Percentiles rank a stretch among this genome's conserved stretches.
phyloP scores from a whole-genome alignment of 2,888 invertebrate species.

The Catocala sponsa region DNA sequence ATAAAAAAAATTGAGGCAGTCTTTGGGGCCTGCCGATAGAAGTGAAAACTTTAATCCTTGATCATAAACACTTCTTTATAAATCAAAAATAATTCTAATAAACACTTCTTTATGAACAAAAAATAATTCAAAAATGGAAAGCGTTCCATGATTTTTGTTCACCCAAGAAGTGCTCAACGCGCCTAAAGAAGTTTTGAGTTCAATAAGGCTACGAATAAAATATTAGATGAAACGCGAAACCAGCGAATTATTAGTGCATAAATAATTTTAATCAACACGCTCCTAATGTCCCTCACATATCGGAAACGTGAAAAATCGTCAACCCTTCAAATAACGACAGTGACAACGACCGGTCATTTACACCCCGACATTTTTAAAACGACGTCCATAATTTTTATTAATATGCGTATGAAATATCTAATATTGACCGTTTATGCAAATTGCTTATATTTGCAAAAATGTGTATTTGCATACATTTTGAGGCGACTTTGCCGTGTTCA shows the following conservation, averaged over 20 bases:
- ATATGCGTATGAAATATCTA: constrained; percentile 68
- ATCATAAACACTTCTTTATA: too few relatives aligned
- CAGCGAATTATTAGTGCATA: constrained; percentile 24
- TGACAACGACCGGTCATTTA: constrained; percentile 60
- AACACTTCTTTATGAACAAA: too few relatives aligned
- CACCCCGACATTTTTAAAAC: constrained; percentile 58
- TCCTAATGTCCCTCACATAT: constrained; percentile 34
- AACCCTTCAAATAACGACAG: constrained; percentile 57
- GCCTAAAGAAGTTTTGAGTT: too few relatives aligned
- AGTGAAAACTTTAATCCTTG: too few relatives aligned
- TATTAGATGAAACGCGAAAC: neutral
- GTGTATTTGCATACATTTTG: constrained; percentile 78
- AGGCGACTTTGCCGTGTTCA: constrained; percentile 76
- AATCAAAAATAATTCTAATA: too few relatives aligned
- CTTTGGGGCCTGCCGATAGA: too few relatives aligned
- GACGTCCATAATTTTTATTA: constrained; percentile 66
- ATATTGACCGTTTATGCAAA: constrained; percentile 75
- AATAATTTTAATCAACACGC: constrained; percentile 44
- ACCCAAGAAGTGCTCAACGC: too few relatives aligned
- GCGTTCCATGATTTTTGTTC: too few relatives aligned
- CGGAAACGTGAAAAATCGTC: constrained; percentile 56
- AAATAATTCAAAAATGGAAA: too few relatives aligned
- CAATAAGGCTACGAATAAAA: too few relatives aligned
- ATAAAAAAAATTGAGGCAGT: too few relatives aligned
- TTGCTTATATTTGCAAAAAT: constrained; percentile 60